Conservation (phyloP, 1,140 invertebrate species). For the Lineus longissimus region DNA sequence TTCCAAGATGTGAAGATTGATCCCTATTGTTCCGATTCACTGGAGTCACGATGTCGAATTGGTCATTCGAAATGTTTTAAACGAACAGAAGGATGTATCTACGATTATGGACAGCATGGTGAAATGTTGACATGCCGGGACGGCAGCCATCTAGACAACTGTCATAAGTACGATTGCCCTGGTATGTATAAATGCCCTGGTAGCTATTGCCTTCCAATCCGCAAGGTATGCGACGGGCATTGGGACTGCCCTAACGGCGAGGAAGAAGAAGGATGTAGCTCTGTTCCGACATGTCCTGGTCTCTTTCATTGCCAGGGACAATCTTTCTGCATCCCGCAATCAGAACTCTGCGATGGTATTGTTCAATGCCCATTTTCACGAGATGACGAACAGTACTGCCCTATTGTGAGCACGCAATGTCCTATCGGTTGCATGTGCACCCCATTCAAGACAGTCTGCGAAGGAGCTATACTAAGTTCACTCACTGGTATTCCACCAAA, state of each 20-base stretch:
- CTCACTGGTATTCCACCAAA: neutral
- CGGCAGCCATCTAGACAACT: neutral
- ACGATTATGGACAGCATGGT: neutral
- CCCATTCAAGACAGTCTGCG: no score
- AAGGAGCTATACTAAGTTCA: no score
- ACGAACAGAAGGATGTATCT: neutral
- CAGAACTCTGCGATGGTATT: neutral
- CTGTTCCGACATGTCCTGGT: neutral
- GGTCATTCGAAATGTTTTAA: neutral
- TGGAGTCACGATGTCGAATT: neutral
- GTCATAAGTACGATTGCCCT: neutral
- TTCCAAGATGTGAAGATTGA: no score
- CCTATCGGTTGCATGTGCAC: no score
- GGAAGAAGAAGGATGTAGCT: neutral
- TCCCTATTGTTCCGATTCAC: neutral
- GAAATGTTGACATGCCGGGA: neutral
- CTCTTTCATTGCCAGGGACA: neutral
- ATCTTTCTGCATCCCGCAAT: neutral
- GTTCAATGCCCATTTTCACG: neutral
- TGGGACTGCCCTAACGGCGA: constrained; percentile 1
- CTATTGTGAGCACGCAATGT: neutral
- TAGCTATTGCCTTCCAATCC: neutral
- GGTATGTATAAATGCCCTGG: neutral
- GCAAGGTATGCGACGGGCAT: neutral
- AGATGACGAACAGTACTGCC: neutral